A percentile compares a stretch with the other conserved stretches of the same genome.
Conservation (phyloP, 2,888 invertebrate genomes). For the Rhimphoctona megacephalus region DNA sequence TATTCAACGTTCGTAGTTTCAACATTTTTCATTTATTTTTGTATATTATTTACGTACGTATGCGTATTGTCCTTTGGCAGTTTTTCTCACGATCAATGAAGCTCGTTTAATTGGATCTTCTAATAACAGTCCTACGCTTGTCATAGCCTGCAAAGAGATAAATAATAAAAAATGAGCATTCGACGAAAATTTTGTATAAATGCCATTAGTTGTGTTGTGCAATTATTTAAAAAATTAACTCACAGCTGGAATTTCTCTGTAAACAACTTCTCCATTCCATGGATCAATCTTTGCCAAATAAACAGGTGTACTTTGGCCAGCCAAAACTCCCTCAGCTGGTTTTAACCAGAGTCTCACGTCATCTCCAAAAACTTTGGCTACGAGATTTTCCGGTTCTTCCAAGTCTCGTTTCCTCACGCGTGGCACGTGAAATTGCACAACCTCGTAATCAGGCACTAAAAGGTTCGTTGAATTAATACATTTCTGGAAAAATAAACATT, state of each 20-base stretch:
- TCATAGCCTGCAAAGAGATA: slow-evolving; percentile 39
- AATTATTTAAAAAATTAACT: background rate
- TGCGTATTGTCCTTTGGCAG: slow-evolving; percentile 30
- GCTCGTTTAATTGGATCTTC: slow-evolving; percentile 37
- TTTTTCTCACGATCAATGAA: slow-evolving; percentile 27
- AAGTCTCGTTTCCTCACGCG: slow-evolving; percentile 28
- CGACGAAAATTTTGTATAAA: background rate
- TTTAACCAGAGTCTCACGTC: slow-evolving; percentile 42
- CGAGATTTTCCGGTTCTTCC: background rate
- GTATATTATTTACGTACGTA: slow-evolving; percentile 21
- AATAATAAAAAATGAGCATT: background rate
- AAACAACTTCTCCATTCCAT: background rate
- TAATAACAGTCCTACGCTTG: slow-evolving; percentile 15
- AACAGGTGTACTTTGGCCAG: slow-evolving; percentile 42
- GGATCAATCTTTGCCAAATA: slow-evolving; percentile 12
- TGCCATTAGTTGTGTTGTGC: background rate
- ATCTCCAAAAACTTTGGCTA: slow-evolving; percentile 29
- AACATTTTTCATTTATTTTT: background rate
- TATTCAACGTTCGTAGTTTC: background rate
- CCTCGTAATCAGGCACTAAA: slow-evolving; percentile 47
- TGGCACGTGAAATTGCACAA: slow-evolving; percentile 41
- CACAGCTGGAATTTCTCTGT: slow-evolving; percentile 32
- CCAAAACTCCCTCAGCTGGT: slow-evolving; percentile 42
- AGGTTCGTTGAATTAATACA: background rate
- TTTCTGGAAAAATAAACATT: background rate